These are phyloP conservation scores for Eulemur rubriventer DNA, from an alignment of 2,797 vertebrate species.

Conservation along the genomic window DNA sequence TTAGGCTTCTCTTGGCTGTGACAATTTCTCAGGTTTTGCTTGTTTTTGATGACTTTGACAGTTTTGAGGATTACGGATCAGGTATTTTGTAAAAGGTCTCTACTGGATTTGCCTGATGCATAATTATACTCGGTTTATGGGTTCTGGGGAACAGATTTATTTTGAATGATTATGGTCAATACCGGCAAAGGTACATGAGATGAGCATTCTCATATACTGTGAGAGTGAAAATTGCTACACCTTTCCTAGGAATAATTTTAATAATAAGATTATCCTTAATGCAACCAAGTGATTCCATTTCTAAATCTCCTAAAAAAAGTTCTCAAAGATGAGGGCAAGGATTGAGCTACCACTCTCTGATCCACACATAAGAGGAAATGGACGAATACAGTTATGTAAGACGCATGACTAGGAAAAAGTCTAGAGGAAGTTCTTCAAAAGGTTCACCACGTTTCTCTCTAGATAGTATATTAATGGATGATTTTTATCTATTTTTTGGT, in stretches of 20 bases:
- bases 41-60: background rate
- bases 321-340: background rate
- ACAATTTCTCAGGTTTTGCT: background rate
- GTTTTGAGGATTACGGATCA: background rate
- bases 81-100: background rate
- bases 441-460: background rate
- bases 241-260: conserved; percentile 40
- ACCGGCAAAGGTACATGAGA: background rate
- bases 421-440: conserved; percentile 1
- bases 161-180: conserved; percentile 17
- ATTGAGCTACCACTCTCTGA: background rate
- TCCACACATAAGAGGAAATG: background rate
- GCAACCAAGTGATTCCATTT: background rate
- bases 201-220: background rate
- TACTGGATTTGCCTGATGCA: background rate
- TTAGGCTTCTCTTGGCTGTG: background rate
- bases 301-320: background rate
- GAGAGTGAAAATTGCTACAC: background rate
- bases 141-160: background rate
- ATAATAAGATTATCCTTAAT: background rate
- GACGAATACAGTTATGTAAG: background rate
- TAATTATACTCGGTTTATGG: background rate
- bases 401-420: background rate
- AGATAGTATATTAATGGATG: background rate
- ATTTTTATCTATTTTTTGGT: background rate